Conservation (phyloP, 2,888 invertebrate species). For the Psylliodes chrysocephalus region DNA sequence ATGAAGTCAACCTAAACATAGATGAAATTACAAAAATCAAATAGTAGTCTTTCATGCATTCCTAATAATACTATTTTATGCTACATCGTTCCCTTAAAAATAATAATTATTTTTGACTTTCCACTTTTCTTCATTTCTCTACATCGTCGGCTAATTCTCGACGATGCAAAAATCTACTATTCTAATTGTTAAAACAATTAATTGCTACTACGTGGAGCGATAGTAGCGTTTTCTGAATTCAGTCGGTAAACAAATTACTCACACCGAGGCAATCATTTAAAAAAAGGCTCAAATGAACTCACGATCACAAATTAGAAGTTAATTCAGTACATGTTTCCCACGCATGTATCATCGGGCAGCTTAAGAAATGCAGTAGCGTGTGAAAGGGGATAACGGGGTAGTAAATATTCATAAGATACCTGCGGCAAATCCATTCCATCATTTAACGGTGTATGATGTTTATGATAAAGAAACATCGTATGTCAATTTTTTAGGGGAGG, state of each 20-base stretch:
- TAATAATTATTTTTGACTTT: no score
- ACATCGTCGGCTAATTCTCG: background rate
- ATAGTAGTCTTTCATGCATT: no score
- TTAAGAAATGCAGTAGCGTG: slow-evolving; percentile 38
- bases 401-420: no score
- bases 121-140: background rate
- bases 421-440: no score
- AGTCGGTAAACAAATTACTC: slow-evolving; percentile 41
- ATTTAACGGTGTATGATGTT: no score
- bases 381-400: no score
- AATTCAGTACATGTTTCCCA: slow-evolving; percentile 47
- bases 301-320: slow-evolving; percentile 52
- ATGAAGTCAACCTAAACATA: no score
- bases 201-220: slow-evolving; percentile 41
- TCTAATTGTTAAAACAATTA: slow-evolving; percentile 36
- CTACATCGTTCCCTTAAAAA: no score
- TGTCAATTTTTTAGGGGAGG: no score
- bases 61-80: no score
- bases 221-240: slow-evolving; percentile 34
- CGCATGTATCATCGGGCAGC: slow-evolving; percentile 35
- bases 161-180: slow-evolving; percentile 9
- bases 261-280: slow-evolving; percentile 43
- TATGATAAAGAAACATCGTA: no score
- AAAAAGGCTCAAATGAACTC: slow-evolving; percentile 49
- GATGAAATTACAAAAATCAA: no score